Conservation (phyloP, 2,888 invertebrate genomes). For the Tenthredo livida region DNA sequence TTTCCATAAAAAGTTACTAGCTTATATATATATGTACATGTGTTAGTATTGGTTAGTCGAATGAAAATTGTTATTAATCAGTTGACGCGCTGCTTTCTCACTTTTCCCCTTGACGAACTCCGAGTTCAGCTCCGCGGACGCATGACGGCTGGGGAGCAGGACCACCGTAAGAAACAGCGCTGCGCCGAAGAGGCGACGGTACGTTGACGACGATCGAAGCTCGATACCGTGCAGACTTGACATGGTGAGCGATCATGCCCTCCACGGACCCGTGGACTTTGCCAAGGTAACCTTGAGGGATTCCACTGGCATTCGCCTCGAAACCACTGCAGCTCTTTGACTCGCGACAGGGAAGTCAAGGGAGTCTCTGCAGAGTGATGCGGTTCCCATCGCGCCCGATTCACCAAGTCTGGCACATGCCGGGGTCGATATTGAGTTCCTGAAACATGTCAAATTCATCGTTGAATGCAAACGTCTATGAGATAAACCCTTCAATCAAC, state of each 20-base stretch:
- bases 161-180: constrained; percentile 65
- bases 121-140: constrained; percentile 78
- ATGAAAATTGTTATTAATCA: background rate
- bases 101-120: constrained; percentile 90
- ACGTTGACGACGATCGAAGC: constrained; percentile 72
- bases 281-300: constrained; percentile 53
- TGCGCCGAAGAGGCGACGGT: constrained; percentile 65
- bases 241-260: constrained; percentile 77
- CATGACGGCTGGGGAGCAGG: constrained; percentile 68
- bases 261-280: constrained; percentile 71
- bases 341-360: constrained; percentile 20
- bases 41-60: background rate
- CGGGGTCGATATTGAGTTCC: constrained; percentile 59
- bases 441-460: constrained; percentile 60
- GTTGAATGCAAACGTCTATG: background rate
- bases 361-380: constrained; percentile 6
- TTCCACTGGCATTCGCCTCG: constrained; percentile 12
- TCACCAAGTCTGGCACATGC: constrained; percentile 68
- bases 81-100: constrained; percentile 79
- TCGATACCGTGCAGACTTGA: constrained; percentile 71
- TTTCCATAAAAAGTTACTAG: background rate
- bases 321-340: constrained; percentile 2
- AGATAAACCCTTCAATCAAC: too few species aligned
- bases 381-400: constrained; percentile 58
- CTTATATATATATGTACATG: background rate